Evolutionary conservation across 2,888 invertebrate genomes (phyloP).

Genomic region (Spialia ferax): DNA sequence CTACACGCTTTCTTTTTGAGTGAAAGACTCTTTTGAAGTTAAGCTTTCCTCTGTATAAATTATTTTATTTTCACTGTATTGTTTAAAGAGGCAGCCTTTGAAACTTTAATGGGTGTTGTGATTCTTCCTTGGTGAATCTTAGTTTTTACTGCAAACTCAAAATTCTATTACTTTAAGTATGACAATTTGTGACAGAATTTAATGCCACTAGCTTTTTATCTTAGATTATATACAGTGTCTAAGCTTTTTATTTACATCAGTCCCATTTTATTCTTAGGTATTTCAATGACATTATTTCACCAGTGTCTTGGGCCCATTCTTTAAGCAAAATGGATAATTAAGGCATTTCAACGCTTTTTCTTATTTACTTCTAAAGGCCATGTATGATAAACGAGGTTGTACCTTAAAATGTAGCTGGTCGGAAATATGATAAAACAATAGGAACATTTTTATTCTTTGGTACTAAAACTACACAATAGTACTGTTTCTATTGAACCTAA

Average conservation of each 20-base stretch:
- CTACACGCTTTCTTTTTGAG: conserved; percentile 87
- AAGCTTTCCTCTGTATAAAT: conserved; percentile 84
- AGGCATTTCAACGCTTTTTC: not conserved
- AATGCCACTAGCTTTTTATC: not conserved
- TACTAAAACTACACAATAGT: conserved; percentile 40
- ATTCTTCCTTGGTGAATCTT: conserved; percentile 68
- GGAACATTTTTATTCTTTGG: conserved; percentile 37
- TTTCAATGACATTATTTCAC: too few relatives aligned
- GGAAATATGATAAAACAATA: conserved; percentile 41
- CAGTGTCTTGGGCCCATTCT: too few relatives aligned
- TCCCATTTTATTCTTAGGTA: too few relatives aligned
- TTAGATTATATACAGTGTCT: too few relatives aligned
- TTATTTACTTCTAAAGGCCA: not conserved
- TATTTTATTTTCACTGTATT: conserved; percentile 85
- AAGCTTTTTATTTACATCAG: too few relatives aligned
- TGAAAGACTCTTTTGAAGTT: conserved; percentile 86
- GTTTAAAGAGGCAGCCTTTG: conserved; percentile 79
- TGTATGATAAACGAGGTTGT: not conserved
- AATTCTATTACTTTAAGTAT: not conserved
- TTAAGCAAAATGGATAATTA: not conserved
- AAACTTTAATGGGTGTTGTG: conserved; percentile 76
- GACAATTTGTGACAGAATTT: not conserved
- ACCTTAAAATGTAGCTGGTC: not conserved
- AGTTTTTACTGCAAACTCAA: conserved; percentile 55
- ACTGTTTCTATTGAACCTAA: conserved; percentile 36